These are phyloP conservation scores for Australoheros scitulus DNA, from an alignment of 2,113 vertebrate genomes.

Conservation along the genomic window DNA sequence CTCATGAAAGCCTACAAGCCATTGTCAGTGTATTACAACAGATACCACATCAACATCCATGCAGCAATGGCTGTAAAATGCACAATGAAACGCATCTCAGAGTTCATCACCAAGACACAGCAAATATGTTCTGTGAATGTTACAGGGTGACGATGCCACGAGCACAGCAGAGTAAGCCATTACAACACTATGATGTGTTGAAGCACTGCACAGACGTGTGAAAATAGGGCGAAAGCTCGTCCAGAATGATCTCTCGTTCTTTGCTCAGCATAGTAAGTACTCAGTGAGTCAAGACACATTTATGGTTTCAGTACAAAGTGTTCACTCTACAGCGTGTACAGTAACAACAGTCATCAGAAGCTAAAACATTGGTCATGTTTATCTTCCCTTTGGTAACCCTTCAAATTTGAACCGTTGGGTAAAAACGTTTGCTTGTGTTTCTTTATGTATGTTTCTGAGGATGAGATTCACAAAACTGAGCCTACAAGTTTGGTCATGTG, in stretches of 20 bases:
- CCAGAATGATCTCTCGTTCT: not conserved
- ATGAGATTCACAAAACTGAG: slow-evolving; percentile 2
- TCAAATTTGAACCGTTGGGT: slow-evolving; percentile 28
- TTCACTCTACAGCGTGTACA: slow-evolving; percentile 35
- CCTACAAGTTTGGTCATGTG: slow-evolving; percentile 1
- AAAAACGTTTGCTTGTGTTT: not conserved
- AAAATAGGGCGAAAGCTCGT: not conserved
- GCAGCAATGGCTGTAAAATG: slow-evolving; percentile 25
- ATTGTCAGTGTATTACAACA: not conserved
- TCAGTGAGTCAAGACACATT: slow-evolving; percentile 70
- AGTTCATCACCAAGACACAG: slow-evolving; percentile 24
- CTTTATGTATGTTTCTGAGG: not conserved
- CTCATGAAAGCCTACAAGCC: not conserved
- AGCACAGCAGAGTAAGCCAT: slow-evolving; percentile 18
- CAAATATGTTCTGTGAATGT: not conserved
- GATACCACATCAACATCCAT: slow-evolving; percentile 16
- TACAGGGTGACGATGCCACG: slow-evolving; percentile 4
- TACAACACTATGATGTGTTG: slow-evolving; percentile 24
- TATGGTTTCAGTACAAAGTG: slow-evolving; percentile 61
- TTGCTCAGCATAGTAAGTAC: slow-evolving; percentile 44
- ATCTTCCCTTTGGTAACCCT: slow-evolving; percentile 9
- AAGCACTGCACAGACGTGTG: slow-evolving; percentile 8
- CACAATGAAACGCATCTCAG: slow-evolving; percentile 18
- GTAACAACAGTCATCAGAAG: slow-evolving; percentile 38
- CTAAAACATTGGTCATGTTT: not conserved